Conservation (phyloP, 1,140 invertebrate genomes). For the Ptiloglossa arizonensis region DNA sequence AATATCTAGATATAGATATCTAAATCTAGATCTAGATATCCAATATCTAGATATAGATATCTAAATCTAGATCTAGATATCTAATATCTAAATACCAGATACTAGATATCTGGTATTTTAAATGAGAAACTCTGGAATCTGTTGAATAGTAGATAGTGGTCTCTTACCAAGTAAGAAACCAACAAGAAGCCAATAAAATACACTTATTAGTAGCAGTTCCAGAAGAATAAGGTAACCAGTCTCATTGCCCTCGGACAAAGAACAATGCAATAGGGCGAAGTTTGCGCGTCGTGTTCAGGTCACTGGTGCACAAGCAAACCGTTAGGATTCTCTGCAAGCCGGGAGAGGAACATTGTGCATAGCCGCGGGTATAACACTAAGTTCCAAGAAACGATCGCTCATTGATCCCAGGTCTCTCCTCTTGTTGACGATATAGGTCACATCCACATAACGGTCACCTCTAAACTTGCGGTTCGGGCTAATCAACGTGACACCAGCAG, state of each 20-base stretch:
- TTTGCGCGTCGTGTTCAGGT: conserved; percentile 55
- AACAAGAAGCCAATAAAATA: not conserved
- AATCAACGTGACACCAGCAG: conserved; percentile 58
- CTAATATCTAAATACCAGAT: too few relatives aligned
- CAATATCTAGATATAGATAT: too few relatives aligned
- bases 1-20: too few relatives aligned
- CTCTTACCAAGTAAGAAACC: not conserved
- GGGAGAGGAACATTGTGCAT: conserved; percentile 60
- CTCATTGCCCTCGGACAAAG: conserved; percentile 10
- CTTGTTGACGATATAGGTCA: conserved; percentile 57
- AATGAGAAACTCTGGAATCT: not conserved
- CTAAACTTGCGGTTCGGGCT: conserved; percentile 51
- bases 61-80: too few relatives aligned
- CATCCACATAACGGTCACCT: conserved; percentile 65
- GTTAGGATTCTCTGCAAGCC: conserved; percentile 59
- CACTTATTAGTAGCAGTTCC: conserved; percentile 28
- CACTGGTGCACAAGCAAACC: conserved; percentile 60
- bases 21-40: too few relatives aligned
- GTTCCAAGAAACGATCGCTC: conserved; percentile 67
- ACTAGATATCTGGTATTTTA: not conserved
- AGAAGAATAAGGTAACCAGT: conserved; percentile 1
- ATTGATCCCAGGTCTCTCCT: conserved; percentile 56
- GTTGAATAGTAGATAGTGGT: not conserved
- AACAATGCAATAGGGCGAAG: conserved; percentile 48
- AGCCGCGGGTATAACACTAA: conserved; percentile 61